These are phyloP conservation scores for Lophura nycthemera DNA, from an alignment of 2,113 vertebrate genomes.

Conservation along the genomic window DNA sequence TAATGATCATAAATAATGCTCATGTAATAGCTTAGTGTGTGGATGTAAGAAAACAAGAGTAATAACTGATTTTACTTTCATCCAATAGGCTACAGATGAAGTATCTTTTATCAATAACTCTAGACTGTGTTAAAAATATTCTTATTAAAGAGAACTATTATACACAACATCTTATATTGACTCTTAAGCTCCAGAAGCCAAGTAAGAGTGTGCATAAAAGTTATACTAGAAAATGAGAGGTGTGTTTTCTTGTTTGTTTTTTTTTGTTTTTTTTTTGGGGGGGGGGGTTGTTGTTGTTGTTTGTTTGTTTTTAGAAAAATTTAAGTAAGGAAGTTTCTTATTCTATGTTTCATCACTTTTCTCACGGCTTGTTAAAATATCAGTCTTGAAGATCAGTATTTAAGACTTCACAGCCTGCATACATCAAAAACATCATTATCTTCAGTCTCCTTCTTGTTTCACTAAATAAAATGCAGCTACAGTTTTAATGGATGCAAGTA, in stretches of 20 bases:
- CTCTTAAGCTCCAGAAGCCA: background rate
- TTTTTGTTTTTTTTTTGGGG: background rate
- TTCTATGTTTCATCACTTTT: background rate
- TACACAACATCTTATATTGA: background rate
- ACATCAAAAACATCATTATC: background rate
- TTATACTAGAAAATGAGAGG: background rate
- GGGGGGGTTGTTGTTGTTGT: too few species aligned
- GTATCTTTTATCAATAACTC: background rate
- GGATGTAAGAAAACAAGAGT: background rate
- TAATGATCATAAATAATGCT: background rate
- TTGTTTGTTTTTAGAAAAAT: background rate
- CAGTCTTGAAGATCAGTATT: background rate
- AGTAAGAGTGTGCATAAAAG: background rate
- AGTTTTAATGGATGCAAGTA: background rate
- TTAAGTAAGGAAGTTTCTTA: background rate
- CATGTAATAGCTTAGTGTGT: background rate
- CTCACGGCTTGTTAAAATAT: background rate
- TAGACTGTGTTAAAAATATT: background rate
- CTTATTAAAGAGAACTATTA: background rate
- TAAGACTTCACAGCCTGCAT: background rate
- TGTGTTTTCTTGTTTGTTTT: background rate
- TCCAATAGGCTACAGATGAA: background rate
- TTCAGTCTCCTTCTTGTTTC: background rate
- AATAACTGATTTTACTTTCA: background rate
- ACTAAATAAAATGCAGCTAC: background rate